These are phyloP conservation scores for Phengaris alcon DNA, from an alignment of 2,888 invertebrate species.

Conservation along the genomic window DNA sequence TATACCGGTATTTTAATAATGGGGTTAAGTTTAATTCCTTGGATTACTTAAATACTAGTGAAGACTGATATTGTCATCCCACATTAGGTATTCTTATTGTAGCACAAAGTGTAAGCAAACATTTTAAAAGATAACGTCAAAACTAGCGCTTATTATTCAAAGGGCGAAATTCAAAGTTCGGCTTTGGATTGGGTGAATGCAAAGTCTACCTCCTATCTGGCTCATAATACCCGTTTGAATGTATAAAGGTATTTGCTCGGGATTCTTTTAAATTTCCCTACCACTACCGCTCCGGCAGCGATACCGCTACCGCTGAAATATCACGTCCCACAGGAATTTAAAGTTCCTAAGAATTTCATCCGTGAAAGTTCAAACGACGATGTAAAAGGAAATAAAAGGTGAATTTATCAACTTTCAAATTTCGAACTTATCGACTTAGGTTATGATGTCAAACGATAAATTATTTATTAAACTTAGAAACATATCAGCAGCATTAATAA, in stretches of 20 bases:
- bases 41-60: no score
- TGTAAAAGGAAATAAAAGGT: slow-evolving; percentile 38
- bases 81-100: neutral
- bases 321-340: slow-evolving; percentile 41
- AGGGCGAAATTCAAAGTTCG: slow-evolving; percentile 16
- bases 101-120: neutral
- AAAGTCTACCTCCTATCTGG: slow-evolving; percentile 28
- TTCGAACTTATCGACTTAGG: slow-evolving; percentile 31
- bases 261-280: slow-evolving; percentile 36
- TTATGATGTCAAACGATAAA: slow-evolving; percentile 25
- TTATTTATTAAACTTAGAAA: slow-evolving; percentile 9
- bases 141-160: slow-evolving; percentile 16
- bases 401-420: slow-evolving; percentile 40
- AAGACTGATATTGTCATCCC: neutral
- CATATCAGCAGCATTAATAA: neutral
- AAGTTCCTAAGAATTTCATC: slow-evolving; percentile 40
- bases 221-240: slow-evolving; percentile 35
- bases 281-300: slow-evolving; percentile 34
- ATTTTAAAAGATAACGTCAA: slow-evolving; percentile 17
- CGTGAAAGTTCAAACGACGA: slow-evolving; percentile 40
- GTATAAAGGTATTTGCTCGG: slow-evolving; percentile 29
- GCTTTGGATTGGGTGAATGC: slow-evolving; percentile 17
- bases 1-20: no score
- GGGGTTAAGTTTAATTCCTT: no score
- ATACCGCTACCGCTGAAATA: slow-evolving; percentile 37